Conservation (phyloP, 1,140 invertebrate species). For the Heliconius eleuchia region DNA sequence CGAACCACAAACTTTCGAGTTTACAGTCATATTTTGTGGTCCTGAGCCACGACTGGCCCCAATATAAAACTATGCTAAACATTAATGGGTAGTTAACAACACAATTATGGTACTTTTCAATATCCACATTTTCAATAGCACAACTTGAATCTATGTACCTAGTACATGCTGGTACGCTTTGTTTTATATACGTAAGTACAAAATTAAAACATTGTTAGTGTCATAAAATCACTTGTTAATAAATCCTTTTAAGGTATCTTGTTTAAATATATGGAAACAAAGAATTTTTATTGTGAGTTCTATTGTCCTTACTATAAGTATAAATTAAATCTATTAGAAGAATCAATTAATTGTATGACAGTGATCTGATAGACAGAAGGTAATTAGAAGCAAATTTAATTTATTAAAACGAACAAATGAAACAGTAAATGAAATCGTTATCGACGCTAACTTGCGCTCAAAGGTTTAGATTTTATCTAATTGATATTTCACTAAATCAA, state of each 20-base stretch:
- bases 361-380: neutral
- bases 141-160: too few species aligned
- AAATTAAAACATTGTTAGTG: neutral
- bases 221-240: neutral
- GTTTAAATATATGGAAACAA: neutral
- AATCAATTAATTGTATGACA: neutral
- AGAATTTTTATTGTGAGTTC: conserved; percentile 7
- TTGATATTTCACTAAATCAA: conserved; percentile 39
- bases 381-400: neutral
- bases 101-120: too few species aligned
- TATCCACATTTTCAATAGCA: too few species aligned
- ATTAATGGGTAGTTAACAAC: too few species aligned
- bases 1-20: too few species aligned
- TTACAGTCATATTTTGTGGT: too few species aligned
- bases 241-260: conserved; percentile 8
- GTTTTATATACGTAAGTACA: too few species aligned
- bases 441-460: conserved; percentile 24
- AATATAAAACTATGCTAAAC: too few species aligned
- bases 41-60: too few species aligned
- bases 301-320: neutral
- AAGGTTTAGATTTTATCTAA: conserved; percentile 45
- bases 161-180: too few species aligned
- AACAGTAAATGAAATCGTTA: conserved; percentile 38
- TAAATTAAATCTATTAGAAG: neutral
- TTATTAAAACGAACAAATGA: conserved; percentile 14